phyloP scores from a whole-genome alignment of 2,797 vertebrate genomes.

The Huso huso region DNA sequence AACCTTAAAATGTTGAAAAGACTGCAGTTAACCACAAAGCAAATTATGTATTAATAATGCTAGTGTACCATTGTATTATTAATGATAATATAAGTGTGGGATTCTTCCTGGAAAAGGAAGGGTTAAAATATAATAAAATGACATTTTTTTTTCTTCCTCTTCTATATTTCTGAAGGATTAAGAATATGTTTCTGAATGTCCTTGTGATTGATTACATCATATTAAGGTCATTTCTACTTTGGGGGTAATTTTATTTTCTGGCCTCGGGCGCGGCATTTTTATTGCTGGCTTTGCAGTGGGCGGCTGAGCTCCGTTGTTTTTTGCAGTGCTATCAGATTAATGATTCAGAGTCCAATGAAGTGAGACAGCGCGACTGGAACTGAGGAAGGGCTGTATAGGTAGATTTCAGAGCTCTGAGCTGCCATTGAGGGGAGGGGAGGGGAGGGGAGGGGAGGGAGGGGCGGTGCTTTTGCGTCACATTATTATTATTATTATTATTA shows the following conservation, averaged over 20 bases:
- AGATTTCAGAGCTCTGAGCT: not conserved
- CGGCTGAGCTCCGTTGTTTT: conserved; percentile 38
- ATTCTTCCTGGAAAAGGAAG: too few relatives aligned
- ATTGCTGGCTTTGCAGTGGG: conserved; percentile 41
- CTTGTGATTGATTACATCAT: conserved; percentile 64
- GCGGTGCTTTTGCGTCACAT: not conserved
- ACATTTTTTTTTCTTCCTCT: conserved; percentile 10
- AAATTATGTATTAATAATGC: too few relatives aligned
- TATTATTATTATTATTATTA: conserved; percentile 10
- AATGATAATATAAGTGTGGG: too few relatives aligned
- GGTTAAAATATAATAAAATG: too few relatives aligned
- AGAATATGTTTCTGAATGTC: conserved; percentile 56
- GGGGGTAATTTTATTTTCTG: conserved; percentile 56
- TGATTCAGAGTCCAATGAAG: conserved; percentile 27
- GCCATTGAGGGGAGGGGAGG: too few relatives aligned
- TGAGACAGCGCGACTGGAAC: conserved; percentile 12
- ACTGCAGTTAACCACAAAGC: too few relatives aligned
- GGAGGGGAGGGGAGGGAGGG: too few relatives aligned
- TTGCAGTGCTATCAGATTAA: conserved; percentile 16
- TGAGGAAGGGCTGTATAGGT: not conserved
- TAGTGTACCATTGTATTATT: too few relatives aligned
- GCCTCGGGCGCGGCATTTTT: conserved; percentile 56
- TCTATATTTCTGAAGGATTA: conserved; percentile 44
- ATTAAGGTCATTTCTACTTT: conserved; percentile 60
- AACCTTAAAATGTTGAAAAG: too few relatives aligned